Base-by-base conservation (phyloP, 2,888 invertebrate species). In the Tricholauxania praeusta region DNA sequence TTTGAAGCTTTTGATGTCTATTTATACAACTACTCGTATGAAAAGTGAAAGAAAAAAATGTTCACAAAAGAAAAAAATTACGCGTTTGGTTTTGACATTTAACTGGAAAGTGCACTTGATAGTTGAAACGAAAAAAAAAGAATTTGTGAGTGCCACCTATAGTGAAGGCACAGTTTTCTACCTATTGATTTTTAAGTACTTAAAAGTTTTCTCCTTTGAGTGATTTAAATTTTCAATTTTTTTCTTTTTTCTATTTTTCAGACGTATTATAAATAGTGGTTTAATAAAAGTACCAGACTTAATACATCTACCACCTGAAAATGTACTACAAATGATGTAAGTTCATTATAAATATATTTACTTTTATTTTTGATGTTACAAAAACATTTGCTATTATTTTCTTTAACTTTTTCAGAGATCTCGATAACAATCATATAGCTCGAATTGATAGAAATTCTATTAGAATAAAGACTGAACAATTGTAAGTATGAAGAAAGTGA, bases 381-480 rank as follows among this genome's bases (percentile, higher is more conserved):
- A 47, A 7, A 51, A 51, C 10, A 22, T 19, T 3, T 69, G 12
- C 12, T 8, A 49, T 52, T 66, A 63, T 53, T 59, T 48, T 28
- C 69, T 78, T 68, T 68, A 74, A 72, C 74, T 77, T 14, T 53
- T 87, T 15, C 88, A 93, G 93, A 78, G 93, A 94, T 85, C 88
- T 94, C 83, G 93, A 93, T 84, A 91, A 91, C 49, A 94, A 93
- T 87, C 91, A 91, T 84, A 92, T 94, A 74, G 89, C 88, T 80
- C 89, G 88, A 72, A 88, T 94, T 71, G 87, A 90, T 12, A 85
- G 90, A 60, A 92, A 93, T 85, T 90, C 92, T 60, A 89, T 94
- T 72, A 90, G 90, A 77, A 90, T 94, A 75, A 90, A 91, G 83
- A 92, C 92, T 78, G 92, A 92, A 85, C 93, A 93, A 90, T 89